Evolutionary conservation across 1,140 invertebrate genomes (phyloP), one percentile per base, ranked within the genome.

Genomic region (Pinna nobilis): DNA sequence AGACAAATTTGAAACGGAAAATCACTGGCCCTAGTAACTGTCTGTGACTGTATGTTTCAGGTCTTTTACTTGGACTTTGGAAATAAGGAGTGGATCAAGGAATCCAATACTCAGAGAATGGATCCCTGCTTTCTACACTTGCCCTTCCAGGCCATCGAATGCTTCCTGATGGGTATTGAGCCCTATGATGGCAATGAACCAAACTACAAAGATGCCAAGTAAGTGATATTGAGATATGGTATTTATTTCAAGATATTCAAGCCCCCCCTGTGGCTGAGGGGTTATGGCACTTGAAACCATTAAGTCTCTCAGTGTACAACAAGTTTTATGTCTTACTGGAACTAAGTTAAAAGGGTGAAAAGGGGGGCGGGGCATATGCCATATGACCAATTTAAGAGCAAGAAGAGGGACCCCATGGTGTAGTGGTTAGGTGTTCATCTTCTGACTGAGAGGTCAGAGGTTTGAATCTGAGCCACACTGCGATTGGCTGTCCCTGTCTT

Each of bases 31-130:
- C n/a, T n/a, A n/a, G n/a, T n/a, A n/a, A n/a, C n/a, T n/a, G n/a
- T n/a, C n/a, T 47, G 9, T 4, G 39, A 44, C 7, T 44, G 39
- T 18, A 44, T 7, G 39, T 44, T 9, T 33, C 69, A 87, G 85
- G 84, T 87, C 35, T 84, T 87, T 67, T 87, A 73, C 68, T 77
- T 86, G 23, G 85, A 86, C 70, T 85, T 82, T 72, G 86, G 86
- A 2, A 83, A 87, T 59, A 76, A 74, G 33, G 81, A 84, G 39
- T 81, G 80, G 83, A 50, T 86, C 39, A 30, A 63, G 15, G 76
- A 83, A n/a, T 55, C n/a, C 0, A 55, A 73, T 18, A 70, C 85
- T 6, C 76, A 69, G 41, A 53, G 76, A 18, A 78, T 86, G 9
- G 60, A 81, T 5, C 76, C 78, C 13, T 69, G 82, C 72, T 87